Evolutionary conservation across 2,888 invertebrate genomes (phyloP).

Genomic region (Hartigia nigra): DNA sequence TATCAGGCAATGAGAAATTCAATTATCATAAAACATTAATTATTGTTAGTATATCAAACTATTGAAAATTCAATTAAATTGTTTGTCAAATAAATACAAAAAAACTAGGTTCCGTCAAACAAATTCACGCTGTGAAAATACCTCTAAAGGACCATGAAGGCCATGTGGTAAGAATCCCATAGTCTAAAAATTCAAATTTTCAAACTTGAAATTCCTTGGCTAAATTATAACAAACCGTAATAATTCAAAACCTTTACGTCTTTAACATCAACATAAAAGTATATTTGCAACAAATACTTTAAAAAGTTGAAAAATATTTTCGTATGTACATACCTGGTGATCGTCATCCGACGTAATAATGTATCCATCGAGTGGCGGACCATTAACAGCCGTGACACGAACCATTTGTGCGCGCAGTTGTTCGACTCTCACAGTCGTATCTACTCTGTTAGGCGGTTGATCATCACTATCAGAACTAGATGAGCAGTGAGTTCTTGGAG

Average conservation of each 20-base stretch:
- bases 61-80: background rate
- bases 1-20: conserved; percentile 4
- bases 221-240: background rate
- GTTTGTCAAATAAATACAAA: background rate
- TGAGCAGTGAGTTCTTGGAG: conserved; percentile 49
- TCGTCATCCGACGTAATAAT: conserved; percentile 84
- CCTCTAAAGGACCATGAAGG: conserved; percentile 44
- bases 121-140: conserved; percentile 28
- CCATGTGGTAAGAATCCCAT: conserved; percentile 40
- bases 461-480: conserved; percentile 31
- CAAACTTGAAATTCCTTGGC: too few relatives aligned
- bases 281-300: background rate
- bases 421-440: conserved; percentile 62
- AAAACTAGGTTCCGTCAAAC: conserved; percentile 12
- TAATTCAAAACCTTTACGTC: background rate
- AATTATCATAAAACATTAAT: conserved; percentile 4
- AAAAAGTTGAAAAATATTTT: background rate
- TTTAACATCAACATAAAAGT: background rate
- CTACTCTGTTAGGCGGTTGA: conserved; percentile 65
- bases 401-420: conserved; percentile 67
- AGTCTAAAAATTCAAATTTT: conserved; percentile 50
- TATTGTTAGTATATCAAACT: background rate
- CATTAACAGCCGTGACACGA: conserved; percentile 65
- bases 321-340: conserved; percentile 73
- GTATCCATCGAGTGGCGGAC: conserved; percentile 75